Evolutionary conservation across 2,113 vertebrate species (phyloP).

Genomic region (Nothobranchius furzeri): DNA sequence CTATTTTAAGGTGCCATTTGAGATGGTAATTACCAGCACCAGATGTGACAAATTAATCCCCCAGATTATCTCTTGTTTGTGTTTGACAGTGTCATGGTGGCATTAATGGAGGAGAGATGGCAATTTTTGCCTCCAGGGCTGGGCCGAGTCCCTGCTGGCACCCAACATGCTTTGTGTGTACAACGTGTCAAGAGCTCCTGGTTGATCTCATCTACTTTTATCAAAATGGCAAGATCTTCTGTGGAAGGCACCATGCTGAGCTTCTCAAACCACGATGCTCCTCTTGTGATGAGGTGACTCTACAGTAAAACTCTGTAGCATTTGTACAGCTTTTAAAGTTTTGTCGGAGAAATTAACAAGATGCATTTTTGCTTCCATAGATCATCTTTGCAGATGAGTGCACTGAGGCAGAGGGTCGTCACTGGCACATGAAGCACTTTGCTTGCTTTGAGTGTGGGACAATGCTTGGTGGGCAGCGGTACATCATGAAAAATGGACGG

Average conservation of each 20-base stretch:
- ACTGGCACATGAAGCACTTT: constrained; percentile 99
- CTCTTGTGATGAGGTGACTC: constrained; percentile 88
- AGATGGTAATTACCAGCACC: not conserved
- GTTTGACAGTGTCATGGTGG: constrained; percentile 85
- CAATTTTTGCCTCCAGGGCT: constrained; percentile 92
- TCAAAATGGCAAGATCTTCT: constrained; percentile 92
- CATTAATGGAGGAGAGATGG: constrained; percentile 90
- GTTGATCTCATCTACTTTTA: constrained; percentile 98
- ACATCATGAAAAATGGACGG: constrained; percentile 96
- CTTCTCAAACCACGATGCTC: constrained; percentile 94
- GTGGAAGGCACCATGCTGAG: constrained; percentile 93
- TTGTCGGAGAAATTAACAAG: not conserved
- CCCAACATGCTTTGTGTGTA: constrained; percentile 91
- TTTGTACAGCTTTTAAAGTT: not conserved
- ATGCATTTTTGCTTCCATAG: constrained; percentile 63
- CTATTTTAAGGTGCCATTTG: constrained; percentile 24
- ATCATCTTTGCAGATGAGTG: constrained; percentile 98
- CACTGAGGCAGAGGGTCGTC: constrained; percentile 93
- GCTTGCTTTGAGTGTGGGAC: constrained; percentile 92
- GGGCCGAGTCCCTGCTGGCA: constrained; percentile 93
- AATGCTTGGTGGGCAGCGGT: constrained; percentile 91
- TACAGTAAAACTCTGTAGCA: not conserved
- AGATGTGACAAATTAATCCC: constrained; percentile 4
- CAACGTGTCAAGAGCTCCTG: constrained; percentile 89
- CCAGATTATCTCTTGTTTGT: constrained; percentile 34